Percentiles rank a stretch among this genome's conserved stretches.
phyloP scores from a whole-genome alignment of 23 tunicate genomes.

The Phallusia fumigata region DNA sequence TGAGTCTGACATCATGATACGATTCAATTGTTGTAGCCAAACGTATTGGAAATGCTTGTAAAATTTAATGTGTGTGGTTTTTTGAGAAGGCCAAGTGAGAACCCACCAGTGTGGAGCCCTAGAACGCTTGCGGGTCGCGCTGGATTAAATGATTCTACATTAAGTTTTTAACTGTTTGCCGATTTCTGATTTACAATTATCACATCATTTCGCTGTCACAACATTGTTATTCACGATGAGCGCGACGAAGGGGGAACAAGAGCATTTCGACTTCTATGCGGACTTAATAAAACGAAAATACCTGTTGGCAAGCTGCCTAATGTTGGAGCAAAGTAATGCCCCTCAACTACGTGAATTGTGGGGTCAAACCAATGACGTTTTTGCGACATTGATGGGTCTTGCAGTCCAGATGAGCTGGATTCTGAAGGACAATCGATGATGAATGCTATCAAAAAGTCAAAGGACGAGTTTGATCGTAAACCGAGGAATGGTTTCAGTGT shows the following conservation, averaged over 20 bases:
- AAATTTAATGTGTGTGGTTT: no score
- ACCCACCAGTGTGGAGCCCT: no score
- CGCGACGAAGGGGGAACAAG: background rate
- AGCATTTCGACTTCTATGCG: background rate
- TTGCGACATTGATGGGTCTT: background rate
- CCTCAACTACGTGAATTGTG: conserved; percentile 3
- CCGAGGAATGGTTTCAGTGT: background rate
- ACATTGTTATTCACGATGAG: background rate
- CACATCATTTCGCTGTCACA: background rate
- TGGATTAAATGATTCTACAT: conserved; percentile 7
- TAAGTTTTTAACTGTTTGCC: conserved; percentile 6
- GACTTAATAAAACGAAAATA: conserved; percentile 4
- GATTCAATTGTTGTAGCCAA: no score
- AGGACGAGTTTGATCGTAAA: background rate
- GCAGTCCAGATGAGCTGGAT: background rate
- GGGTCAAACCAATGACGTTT: background rate
- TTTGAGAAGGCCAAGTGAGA: no score
- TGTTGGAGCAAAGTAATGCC: conserved; percentile 13
- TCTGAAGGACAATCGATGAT: background rate
- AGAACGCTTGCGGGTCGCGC: no score
- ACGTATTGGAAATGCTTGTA: no score
- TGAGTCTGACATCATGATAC: no score
- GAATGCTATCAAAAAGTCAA: background rate
- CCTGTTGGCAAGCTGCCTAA: background rate
- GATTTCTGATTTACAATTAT: background rate